Base-by-base conservation (phyloP, 2,888 invertebrate genomes). In the Onthophagus sagittarius region DNA sequence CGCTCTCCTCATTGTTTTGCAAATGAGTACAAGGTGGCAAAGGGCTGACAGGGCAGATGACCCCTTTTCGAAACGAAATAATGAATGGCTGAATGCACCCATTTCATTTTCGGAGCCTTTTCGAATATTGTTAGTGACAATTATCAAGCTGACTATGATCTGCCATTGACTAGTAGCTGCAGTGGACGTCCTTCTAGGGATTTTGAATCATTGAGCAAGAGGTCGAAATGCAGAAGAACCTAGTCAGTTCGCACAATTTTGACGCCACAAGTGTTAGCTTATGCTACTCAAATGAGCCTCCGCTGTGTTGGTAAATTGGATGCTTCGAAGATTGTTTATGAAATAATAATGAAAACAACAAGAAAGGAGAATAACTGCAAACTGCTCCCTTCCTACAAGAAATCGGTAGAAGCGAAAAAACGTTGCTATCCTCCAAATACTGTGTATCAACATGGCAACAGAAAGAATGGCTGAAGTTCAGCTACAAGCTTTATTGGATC, bases 241-340 rank as follows among this genome's bases (percentile, higher is more conserved):
- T 33, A 71, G 63, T 53, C n/a, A 76, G 62, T 77, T 32, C 72
- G 77, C 53, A 70, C 65, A 62, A 15, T 71, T 33, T 62, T 65
- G 23, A 73, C 53, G 72, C 63, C 75, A 14, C 69, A 77, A 6
- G 67, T 71, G 72, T 63, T 75, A 71, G 67, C 72, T 3, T 78
- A 77, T 23, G 78, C 77, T 13, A 67, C 75, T 9, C 77, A 78
- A 74, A 78, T 78, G 76, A 73, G 73, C 73, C 75, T 78, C n/a
- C 77, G 77, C 5, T 71, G 65, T 72, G 70, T 71, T 23, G 77
- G 78, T 70, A 73, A 77, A 23, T 23, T 74, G 14, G 74, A 77
- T 69, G 76, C 78, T 62, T 64, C 78, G 15, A 78, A 77, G 62
- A 72, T 78, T 6, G 70, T 77, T 33, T 62, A 72, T 63, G 77